Evolutionary conservation across 2,113 vertebrate species (phyloP), one percentile per base, ranked within the genome.

Genomic region (Trichomycterus rosablanca): DNA sequence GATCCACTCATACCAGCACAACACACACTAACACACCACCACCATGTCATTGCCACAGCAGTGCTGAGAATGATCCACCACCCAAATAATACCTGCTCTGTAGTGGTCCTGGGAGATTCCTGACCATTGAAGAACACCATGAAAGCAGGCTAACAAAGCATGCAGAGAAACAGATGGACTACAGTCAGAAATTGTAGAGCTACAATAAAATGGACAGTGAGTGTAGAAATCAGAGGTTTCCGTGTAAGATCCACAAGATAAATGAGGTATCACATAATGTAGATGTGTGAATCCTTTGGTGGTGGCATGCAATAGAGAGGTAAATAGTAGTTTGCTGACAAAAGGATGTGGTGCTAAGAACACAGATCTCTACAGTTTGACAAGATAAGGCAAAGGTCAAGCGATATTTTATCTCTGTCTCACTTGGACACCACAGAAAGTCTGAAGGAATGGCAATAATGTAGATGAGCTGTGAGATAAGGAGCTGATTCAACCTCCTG

Each of bases 391-490:
- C 3, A 8, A 56, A 20, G 30, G 28, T 45, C 26, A 35, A 59
- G n/a, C n/a, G 34, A 44, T 39, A 18, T 23, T 50, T 46, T 62
- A 62, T 64, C 51, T 59, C 19, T 15, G 44, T 58, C 51, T 26
- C 34, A 43, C 54, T 45, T 64, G 48, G 40, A 66, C 48, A 67
- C 26, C 55, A 49, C 18, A 40, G 37, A 26, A 28, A 63, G 23
- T 40, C 48, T 18, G 15, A 12, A 57, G 44, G 60, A 59, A 76
- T 66, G 63, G 7, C 6, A 28, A 34, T 45, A 59, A 59, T 64
- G 66, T 2, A 22, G 32, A 69, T 63, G 35, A 26, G 51, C 45
- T 20, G 34, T 56, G 20, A 63, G 52, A 59, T 63, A 22, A 10
- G 14, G n/a, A 44, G 26, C 23, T 35, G 42, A 54, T 43, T 2